Evolutionary conservation across 2,113 vertebrate genomes (phyloP).

Genomic region (human (Homo sapiens)): GRCh38 chr7:43534501-43535000

Average conservation of each 20-base stretch:
- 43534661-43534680: not conserved
- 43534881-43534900: not conserved
- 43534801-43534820: not conserved
- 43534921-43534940: not conserved
- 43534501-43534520: not conserved
- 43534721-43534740: not conserved
- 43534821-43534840: not conserved
- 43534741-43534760: not conserved
- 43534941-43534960: not conserved
- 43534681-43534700: not conserved
- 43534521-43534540: not conserved
- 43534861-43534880: not conserved
- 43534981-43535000: not conserved
- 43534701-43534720: not conserved
- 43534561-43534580: not conserved
- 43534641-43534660: not conserved
- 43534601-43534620: not conserved
- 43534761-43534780: not conserved
- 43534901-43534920: not conserved
- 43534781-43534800: not conserved
- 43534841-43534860: not conserved
- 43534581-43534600: not conserved
- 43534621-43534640: not conserved
- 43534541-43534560: not conserved
- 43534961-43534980: not conserved